Evolutionary conservation across 2,113 vertebrate genomes (phyloP), one percentile per base, ranked within the genome.

Genomic region (Pterocles orientalis): DNA sequence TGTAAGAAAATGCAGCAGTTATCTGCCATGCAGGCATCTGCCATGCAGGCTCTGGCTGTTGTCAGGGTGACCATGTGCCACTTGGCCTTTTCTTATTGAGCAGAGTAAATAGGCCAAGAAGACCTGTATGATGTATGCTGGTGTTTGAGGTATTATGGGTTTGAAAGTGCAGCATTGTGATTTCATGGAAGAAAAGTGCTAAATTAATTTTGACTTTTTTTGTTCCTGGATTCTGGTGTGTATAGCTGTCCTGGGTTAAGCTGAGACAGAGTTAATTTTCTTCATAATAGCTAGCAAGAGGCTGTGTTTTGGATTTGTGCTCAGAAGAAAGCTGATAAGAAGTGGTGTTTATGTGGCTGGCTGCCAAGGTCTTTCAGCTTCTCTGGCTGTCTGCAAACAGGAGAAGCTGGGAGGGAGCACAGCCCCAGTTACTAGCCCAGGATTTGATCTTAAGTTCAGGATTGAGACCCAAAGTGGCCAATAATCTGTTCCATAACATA

Each of bases 1-100:
- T 10, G 28, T 31, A 82, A 34, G 66, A 43, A 80, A 86, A 80
- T 34, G 36, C 91, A 82, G 82, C 45, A 14, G 23, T 39, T 82
- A 2, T 48, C 33, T 65, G 53, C 51, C 1, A 1, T 6, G 26
- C 0, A 0, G n/a, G n/a, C 53, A 2, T 48, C 33, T 65, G 53
- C 51, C 1, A 1, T 6, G 26, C 0, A 0, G n/a, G n/a, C 53
- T 80, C 48, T 47, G 93, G 25, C 75, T 91, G 90, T 91, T 86
- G 90, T 85, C 93, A 76, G 45, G 61, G 79, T 82, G 73, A 65
- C 82, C 25, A 12, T 20, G 71, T 78, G 77, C 56, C 77, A 17
- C 61, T 94, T 64, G 20, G 45, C 57, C 79, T 72, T 45, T 47
- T 62, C 20, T 33, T 60, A 48, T 0, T 34, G 72, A 84, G 53